Conservation (phyloP, 2,797 vertebrate species). For the Fringilla coelebs region DNA sequence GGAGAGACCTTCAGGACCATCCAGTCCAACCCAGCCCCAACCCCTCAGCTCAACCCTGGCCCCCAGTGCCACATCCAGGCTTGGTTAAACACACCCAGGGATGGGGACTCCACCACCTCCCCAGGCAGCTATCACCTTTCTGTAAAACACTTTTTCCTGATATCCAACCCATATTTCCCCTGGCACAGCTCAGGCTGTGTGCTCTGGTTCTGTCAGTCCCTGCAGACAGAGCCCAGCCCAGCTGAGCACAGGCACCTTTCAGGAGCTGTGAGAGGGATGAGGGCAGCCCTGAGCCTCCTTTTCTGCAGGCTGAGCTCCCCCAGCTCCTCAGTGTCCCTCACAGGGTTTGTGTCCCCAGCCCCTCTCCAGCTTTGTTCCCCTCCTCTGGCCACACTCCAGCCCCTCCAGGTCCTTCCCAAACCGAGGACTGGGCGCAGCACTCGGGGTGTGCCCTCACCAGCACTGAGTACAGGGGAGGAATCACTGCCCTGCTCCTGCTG, state of each 20-base stretch:
- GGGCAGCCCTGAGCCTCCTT: neutral
- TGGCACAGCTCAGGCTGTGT: neutral
- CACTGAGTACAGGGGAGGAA: no score
- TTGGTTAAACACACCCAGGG: neutral
- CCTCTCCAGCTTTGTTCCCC: neutral
- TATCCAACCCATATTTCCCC: neutral
- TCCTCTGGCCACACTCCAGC: neutral
- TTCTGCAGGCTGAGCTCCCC: neutral
- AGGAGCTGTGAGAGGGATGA: neutral
- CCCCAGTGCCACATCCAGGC: neutral
- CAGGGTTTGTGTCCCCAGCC: neutral
- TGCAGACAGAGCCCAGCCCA: neutral
- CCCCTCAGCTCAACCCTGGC: neutral
- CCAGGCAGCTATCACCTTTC: neutral
- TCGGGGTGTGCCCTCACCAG: neutral
- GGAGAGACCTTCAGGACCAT: neutral
- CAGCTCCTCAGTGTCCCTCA: neutral
- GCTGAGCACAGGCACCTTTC: neutral
- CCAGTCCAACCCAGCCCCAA: neutral
- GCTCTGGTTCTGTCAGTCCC: neutral
- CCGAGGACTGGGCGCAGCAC: neutral
- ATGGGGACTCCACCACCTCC: neutral
- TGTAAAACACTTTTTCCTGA: neutral
- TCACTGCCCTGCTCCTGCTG: neutral
- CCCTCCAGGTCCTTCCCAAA: neutral